Percentiles rank a stretch among this genome's conserved stretches.
Conservation (phyloP, 2,797 vertebrate species). For the Malacoraja senta region DNA sequence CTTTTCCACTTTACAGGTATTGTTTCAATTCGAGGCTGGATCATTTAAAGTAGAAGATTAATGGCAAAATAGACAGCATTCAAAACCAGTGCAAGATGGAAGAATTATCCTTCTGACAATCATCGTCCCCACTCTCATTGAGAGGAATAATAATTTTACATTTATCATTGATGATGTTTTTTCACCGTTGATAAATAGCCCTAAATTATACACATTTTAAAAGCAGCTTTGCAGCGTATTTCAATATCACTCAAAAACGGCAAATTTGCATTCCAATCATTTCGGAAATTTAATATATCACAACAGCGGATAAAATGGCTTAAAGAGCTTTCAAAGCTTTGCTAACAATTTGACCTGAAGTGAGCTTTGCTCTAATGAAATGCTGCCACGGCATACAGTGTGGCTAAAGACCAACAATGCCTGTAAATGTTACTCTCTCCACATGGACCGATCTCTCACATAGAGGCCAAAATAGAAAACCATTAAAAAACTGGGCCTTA, state of each 20-base stretch:
- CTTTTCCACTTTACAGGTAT: neutral
- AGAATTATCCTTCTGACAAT: neutral
- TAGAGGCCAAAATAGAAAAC: too few relatives aligned
- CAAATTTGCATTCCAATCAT: neutral
- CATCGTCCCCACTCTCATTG: neutral
- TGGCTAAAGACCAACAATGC: neutral
- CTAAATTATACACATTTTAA: neutral
- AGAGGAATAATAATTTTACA: neutral
- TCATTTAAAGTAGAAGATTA: neutral
- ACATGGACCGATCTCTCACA: neutral
- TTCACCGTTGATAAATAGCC: neutral
- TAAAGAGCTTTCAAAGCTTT: conserved; percentile 5
- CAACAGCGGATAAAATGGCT: neutral
- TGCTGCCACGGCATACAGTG: neutral
- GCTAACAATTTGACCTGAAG: neutral
- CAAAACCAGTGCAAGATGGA: neutral
- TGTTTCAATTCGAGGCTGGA: neutral
- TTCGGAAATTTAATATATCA: neutral
- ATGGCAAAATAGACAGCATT: neutral
- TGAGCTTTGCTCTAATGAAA: neutral
- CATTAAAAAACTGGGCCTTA: neutral
- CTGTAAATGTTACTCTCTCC: neutral
- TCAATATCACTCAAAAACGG: neutral
- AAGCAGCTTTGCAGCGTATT: too few relatives aligned
- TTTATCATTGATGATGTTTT: neutral